A percentile compares a stretch with the other conserved stretches of the same genome.
Evolutionary conservation across 2,113 vertebrate genomes (phyloP).

Genomic region (Leptocoma aspasia): DNA sequence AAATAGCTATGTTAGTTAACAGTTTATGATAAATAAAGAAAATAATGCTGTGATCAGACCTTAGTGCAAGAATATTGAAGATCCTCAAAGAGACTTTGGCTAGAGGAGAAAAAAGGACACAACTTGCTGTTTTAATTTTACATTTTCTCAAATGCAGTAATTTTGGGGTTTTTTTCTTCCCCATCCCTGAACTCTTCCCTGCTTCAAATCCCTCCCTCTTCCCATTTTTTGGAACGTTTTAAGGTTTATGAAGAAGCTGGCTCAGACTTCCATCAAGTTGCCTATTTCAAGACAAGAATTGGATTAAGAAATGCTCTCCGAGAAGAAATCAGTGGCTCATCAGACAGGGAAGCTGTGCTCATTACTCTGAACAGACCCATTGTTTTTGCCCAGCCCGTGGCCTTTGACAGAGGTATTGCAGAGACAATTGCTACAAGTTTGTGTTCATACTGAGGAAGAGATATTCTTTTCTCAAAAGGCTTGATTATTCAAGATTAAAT

Average conservation of each 20-base stretch:
- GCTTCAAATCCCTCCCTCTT: not conserved
- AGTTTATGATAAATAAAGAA: not conserved
- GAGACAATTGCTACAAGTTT: not conserved
- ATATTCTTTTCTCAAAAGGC: not conserved
- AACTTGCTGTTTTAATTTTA: not conserved
- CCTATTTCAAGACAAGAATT: conserved; percentile 96
- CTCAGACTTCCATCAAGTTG: conserved; percentile 98
- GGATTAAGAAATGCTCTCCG: conserved; percentile 93
- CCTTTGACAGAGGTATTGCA: conserved; percentile 92
- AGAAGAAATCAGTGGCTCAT: conserved; percentile 95
- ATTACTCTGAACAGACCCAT: conserved; percentile 96
- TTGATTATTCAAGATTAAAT: not conserved
- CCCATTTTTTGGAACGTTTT: not conserved
- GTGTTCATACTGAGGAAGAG: not conserved
- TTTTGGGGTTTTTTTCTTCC: not conserved
- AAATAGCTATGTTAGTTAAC: not conserved
- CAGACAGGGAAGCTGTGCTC: conserved; percentile 94
- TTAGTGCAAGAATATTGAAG: not conserved
- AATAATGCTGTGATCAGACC: not conserved
- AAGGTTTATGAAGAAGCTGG: conserved; percentile 98
- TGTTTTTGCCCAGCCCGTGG: conserved; percentile 96
- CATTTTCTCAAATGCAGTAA: not conserved
- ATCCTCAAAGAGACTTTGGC: not conserved
- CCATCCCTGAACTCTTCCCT: not conserved
- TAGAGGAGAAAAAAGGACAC: not conserved